Percentiles rank a stretch among this genome's conserved stretches.
Conservation (phyloP, 1,140 invertebrate species). For the Brachystomella parvula region DNA sequence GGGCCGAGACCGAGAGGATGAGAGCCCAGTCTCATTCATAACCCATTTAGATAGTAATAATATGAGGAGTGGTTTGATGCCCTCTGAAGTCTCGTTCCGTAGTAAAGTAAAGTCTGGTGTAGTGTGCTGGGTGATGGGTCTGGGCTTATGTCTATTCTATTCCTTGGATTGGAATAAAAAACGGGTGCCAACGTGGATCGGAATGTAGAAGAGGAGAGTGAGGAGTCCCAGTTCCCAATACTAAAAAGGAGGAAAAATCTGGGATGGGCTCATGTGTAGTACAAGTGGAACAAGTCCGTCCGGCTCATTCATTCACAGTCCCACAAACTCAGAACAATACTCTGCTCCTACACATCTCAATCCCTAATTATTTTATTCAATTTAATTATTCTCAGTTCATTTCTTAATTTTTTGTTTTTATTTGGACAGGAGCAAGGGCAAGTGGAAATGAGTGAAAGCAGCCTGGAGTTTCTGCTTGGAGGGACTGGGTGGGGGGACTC, state of each 20-base stretch:
- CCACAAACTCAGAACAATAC: background rate
- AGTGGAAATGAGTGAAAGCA: background rate
- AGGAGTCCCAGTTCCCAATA: no score
- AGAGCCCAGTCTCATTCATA: background rate
- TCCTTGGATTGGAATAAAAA: background rate
- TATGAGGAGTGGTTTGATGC: no score
- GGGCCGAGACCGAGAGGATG: no score
- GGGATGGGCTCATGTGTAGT: constrained; percentile 6
- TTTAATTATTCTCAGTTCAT: no score
- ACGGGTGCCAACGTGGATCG: constrained; percentile 9
- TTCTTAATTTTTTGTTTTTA: no score
- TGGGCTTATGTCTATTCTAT: background rate
- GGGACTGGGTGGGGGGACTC: background rate
- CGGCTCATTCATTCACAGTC: background rate
- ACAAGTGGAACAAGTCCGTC: background rate
- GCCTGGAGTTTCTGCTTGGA: background rate
- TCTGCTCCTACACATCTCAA: background rate
- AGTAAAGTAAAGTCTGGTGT: background rate
- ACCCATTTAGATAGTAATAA: no score
- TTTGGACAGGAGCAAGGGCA: no score
- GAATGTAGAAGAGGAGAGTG: constrained; percentile 2
- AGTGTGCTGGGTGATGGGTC: background rate
- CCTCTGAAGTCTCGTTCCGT: no score
- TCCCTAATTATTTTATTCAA: no score
- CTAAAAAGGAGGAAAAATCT: constrained; percentile 6